phyloP scores from a whole-genome alignment of 2,888 invertebrate species.

The Fissipunctia ypsillon region DNA sequence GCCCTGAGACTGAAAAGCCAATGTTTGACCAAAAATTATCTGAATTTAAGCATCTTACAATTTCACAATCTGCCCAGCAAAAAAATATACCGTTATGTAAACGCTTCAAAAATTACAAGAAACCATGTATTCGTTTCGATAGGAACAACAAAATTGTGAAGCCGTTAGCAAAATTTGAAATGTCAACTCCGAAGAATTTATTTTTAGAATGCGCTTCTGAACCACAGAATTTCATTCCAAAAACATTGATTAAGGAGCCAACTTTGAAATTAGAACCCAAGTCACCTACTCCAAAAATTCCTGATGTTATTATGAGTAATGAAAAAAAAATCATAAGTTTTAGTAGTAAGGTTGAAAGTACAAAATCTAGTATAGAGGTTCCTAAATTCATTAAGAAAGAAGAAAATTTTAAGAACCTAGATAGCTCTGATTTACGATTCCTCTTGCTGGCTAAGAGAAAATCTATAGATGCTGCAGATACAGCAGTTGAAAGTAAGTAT shows the following conservation, averaged over 20 bases:
- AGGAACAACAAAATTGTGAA: conserved; percentile 32
- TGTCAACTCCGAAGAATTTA: conserved; percentile 30
- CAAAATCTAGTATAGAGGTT: neutral
- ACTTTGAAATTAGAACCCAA: conserved; percentile 30
- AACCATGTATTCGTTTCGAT: conserved; percentile 26
- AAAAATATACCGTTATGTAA: conserved; percentile 57
- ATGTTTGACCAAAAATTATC: conserved; percentile 48
- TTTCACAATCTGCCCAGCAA: conserved; percentile 29
- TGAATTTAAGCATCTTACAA: neutral
- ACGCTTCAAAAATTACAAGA: conserved; percentile 61
- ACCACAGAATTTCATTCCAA: neutral
- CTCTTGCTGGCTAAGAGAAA: conserved; percentile 73
- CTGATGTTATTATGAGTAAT: conserved; percentile 3
- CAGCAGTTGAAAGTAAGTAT: conserved; percentile 54
- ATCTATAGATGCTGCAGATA: conserved; percentile 25
- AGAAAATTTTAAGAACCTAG: conserved; percentile 41
- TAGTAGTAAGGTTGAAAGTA: conserved; percentile 39
- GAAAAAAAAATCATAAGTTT: conserved; percentile 13
- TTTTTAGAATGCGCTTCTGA: conserved; percentile 15
- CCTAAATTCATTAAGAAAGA: neutral
- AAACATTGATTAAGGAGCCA: conserved; percentile 34
- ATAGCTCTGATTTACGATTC: conserved; percentile 72
- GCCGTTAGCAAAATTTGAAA: conserved; percentile 3
- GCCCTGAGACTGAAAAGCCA: conserved; percentile 28
- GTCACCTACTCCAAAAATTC: neutral